Percentiles rank a stretch among this genome's conserved stretches.
These are phyloP conservation scores for Cephalopholis sonnerati DNA, from an alignment of 2,113 vertebrate genomes.

Conservation along the genomic window DNA sequence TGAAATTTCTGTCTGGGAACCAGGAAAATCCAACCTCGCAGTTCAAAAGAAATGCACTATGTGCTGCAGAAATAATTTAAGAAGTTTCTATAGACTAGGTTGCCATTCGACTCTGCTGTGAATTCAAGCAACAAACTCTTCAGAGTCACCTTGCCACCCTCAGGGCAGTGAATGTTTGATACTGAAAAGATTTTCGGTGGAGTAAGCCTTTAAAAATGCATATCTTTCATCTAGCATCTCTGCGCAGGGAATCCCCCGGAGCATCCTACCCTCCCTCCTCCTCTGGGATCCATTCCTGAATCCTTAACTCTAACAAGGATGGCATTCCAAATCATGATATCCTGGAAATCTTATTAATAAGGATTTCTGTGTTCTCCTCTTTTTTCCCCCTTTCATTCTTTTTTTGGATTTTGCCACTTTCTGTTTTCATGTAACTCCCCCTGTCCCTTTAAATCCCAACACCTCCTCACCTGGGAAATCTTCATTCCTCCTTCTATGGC, in stretches of 20 bases:
- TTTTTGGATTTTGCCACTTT: conserved; percentile 78
- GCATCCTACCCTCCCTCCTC: conserved; percentile 31
- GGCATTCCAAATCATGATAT: conserved; percentile 65
- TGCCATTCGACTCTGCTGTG: background rate
- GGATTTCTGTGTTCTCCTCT: conserved; percentile 87
- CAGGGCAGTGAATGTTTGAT: background rate
- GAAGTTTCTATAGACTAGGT: background rate
- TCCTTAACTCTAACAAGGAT: conserved; percentile 49
- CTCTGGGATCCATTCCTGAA: conserved; percentile 64
- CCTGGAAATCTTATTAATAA: conserved; percentile 87
- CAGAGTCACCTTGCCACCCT: background rate
- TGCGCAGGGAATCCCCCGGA: conserved; percentile 61
- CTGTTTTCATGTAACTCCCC: conserved; percentile 40
- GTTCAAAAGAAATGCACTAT: no score
- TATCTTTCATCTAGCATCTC: conserved; percentile 65
- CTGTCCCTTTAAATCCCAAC: conserved; percentile 5
- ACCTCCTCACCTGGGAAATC: conserved; percentile 48
- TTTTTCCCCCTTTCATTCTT: conserved; percentile 42
- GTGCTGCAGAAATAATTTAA: background rate
- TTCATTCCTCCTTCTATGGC: conserved; percentile 50
- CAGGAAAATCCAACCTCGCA: no score
- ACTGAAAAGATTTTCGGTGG: conserved; percentile 2
- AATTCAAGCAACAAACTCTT: background rate
- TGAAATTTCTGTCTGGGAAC: no score
- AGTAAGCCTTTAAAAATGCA: conserved; percentile 55